phyloP scores from a whole-genome alignment of 2,888 invertebrate species.

The Desoria tigrina region DNA sequence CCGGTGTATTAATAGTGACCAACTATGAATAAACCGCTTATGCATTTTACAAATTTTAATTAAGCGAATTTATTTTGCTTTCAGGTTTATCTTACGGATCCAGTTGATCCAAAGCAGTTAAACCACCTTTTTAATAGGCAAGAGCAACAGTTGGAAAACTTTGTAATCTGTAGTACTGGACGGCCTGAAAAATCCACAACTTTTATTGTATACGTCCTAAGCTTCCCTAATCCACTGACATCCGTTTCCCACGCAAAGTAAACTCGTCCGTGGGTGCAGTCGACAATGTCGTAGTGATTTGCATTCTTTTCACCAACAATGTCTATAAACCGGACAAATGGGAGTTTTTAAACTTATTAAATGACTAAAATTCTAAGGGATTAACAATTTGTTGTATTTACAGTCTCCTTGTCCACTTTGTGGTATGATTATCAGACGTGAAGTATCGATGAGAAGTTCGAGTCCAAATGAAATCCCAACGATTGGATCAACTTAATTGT shows the following conservation, averaged over 20 bases:
- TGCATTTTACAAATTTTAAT: too few relatives aligned
- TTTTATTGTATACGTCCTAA: conserved; percentile 8
- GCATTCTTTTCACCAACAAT: background rate
- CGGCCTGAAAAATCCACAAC: conserved; percentile 22
- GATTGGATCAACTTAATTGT: conserved; percentile 14
- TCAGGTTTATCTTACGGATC: conserved; percentile 15
- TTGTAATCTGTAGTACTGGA: conserved; percentile 15
- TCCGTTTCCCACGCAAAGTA: conserved; percentile 27
- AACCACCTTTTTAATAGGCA: conserved; percentile 8
- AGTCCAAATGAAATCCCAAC: conserved; percentile 21
- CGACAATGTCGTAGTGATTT: conserved; percentile 23
- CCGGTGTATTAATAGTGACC: conserved; percentile 12
- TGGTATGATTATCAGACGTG: conserved; percentile 5
- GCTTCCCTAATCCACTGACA: conserved; percentile 11
- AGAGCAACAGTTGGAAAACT: background rate
- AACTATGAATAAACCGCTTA: background rate
- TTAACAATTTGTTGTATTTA: background rate
- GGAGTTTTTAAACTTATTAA: background rate
- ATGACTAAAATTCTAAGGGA: background rate
- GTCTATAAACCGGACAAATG: background rate
- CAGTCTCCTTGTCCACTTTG: conserved; percentile 11
- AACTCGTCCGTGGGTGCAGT: conserved; percentile 14
- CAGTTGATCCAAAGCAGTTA: conserved; percentile 20
- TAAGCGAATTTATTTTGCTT: too few relatives aligned
- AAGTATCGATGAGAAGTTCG: conserved; percentile 12